Conservation (phyloP, 2,888 invertebrate genomes). For the Apodemia zela region DNA sequence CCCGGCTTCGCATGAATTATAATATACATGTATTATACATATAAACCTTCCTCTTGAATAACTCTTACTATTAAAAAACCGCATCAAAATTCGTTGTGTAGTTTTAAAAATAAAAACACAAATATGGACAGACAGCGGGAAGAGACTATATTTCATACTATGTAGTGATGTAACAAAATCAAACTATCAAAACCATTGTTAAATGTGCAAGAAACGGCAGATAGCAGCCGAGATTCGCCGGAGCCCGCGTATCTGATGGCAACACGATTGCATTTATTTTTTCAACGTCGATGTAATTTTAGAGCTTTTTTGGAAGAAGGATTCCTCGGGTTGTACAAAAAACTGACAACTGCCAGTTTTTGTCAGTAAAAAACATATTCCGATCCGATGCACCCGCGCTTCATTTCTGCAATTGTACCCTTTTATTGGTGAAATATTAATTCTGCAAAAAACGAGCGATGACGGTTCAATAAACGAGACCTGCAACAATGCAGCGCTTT, state of each 20-base stretch:
- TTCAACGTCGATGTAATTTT: constrained; percentile 34
- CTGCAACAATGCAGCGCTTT: constrained; percentile 35
- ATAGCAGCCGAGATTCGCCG: not conserved
- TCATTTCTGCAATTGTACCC: constrained; percentile 48
- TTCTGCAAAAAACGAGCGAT: constrained; percentile 37
- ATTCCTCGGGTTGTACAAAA: constrained; percentile 41
- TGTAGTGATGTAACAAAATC: too few species aligned
- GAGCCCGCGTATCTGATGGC: not conserved
- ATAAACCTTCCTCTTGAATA: too few species aligned
- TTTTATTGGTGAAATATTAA: constrained; percentile 31
- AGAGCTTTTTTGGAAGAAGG: constrained; percentile 37
- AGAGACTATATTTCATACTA: too few species aligned
- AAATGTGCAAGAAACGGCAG: too few species aligned
- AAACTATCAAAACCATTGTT: too few species aligned
- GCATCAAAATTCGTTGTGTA: too few species aligned
- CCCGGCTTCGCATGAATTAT: too few species aligned
- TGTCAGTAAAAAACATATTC: constrained; percentile 39
- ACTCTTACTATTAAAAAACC: too few species aligned
- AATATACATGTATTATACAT: too few species aligned
- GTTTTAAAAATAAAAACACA: too few species aligned
- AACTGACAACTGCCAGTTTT: constrained; percentile 45
- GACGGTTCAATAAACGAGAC: constrained; percentile 55
- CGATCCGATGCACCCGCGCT: constrained; percentile 33
- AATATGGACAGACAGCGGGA: too few species aligned
- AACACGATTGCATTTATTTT: constrained; percentile 19